Percentiles rank a stretch among this genome's conserved stretches.
Evolutionary conservation across 2,888 invertebrate genomes (phyloP).

Genomic region (Argyresthia albistria): DNA sequence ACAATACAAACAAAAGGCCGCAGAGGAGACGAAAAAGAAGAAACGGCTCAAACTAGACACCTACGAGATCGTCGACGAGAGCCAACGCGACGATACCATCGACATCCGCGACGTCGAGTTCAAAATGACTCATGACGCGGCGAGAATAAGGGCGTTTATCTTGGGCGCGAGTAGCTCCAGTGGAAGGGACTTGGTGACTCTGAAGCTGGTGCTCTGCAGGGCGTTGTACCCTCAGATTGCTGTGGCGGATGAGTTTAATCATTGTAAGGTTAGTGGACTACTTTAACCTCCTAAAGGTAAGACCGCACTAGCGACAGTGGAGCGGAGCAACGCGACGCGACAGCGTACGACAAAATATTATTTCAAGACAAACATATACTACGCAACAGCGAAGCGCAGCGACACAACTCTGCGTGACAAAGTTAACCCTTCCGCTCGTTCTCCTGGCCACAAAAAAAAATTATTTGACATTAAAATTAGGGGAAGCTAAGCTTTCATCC

Average conservation of each 20-base stretch:
- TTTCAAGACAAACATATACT: too few relatives aligned
- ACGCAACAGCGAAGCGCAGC: too few relatives aligned
- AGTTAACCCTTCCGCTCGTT: too few relatives aligned
- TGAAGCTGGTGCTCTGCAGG: constrained; percentile 82
- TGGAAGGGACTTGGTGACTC: constrained; percentile 45
- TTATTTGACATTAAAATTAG: too few relatives aligned
- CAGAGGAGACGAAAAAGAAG: constrained; percentile 77
- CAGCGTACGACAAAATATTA: too few relatives aligned
- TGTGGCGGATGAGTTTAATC: constrained; percentile 94
- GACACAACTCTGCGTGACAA: too few relatives aligned
- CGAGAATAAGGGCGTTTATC: constrained; percentile 75
- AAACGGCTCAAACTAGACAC: constrained; percentile 83
- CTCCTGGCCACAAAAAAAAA: too few relatives aligned
- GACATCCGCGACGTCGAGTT: constrained; percentile 93
- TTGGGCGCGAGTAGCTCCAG: constrained; percentile 47
- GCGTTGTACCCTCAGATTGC: constrained; percentile 97
- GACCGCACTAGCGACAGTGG: too few relatives aligned
- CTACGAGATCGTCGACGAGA: constrained; percentile 77
- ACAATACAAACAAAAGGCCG: constrained; percentile 75
- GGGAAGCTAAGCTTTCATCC: too few relatives aligned
- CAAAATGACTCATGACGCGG: constrained; percentile 82
- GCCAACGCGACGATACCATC: constrained; percentile 66
- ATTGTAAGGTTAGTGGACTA: constrained; percentile 77
- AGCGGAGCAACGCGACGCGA: too few relatives aligned
- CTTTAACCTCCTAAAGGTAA: too few relatives aligned